Percentiles rank a stretch among this genome's conserved stretches.
These are phyloP conservation scores for Toxotes lorentzi DNA, from an alignment of 2,797 vertebrate genomes.

Conservation along the genomic window DNA sequence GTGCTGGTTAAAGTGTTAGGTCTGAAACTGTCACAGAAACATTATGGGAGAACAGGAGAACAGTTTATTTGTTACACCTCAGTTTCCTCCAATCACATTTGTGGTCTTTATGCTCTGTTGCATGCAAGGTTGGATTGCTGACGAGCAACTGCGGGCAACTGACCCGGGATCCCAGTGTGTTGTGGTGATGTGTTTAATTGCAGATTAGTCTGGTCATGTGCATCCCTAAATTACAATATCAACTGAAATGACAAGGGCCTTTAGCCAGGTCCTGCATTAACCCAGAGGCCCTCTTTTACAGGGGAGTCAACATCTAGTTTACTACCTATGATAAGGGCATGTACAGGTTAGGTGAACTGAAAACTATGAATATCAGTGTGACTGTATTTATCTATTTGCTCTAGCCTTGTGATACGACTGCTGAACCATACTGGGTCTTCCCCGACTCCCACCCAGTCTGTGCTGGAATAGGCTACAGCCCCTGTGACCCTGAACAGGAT, in stretches of 20 bases:
- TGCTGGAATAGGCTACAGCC: not conserved
- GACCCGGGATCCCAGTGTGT: slow-evolving; percentile 3
- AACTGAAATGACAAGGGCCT: not conserved
- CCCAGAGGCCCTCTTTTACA: not conserved
- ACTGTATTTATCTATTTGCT: not conserved
- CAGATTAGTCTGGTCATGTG: slow-evolving; percentile 23
- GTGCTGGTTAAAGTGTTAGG: not conserved
- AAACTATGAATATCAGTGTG: not conserved
- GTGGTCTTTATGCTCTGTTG: not conserved
- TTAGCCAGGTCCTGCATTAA: not conserved
- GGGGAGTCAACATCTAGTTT: not conserved
- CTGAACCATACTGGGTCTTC: not conserved
- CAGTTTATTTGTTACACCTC: not conserved
- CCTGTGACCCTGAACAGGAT: not conserved
- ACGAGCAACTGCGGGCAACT: slow-evolving; percentile 6
- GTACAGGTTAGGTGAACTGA: not conserved
- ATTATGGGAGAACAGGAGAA: not conserved
- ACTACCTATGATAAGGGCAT: not conserved
- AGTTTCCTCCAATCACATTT: slow-evolving; percentile 5
- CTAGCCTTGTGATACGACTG: not conserved
- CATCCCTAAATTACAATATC: slow-evolving; percentile 13
- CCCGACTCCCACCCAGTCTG: not conserved
- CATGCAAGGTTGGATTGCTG: slow-evolving; percentile 6
- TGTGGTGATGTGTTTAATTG: slow-evolving; percentile 9
- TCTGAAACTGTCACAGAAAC: not conserved